Evolutionary conservation across 2,888 invertebrate species (phyloP).

Genomic region (Idaea aversata): DNA sequence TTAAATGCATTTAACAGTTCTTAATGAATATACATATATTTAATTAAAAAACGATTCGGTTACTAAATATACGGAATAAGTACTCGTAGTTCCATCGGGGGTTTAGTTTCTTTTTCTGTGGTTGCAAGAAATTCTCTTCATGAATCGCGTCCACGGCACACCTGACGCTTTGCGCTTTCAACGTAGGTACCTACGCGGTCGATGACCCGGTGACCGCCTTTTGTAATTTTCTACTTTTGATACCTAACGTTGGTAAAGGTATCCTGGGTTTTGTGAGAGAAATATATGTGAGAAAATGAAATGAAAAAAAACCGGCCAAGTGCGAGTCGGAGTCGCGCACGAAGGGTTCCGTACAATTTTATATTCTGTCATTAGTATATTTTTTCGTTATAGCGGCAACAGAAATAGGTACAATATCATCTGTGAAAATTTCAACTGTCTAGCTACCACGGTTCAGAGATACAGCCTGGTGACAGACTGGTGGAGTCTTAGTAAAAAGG

Average conservation of each 20-base stretch:
- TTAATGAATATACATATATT: too few relatives aligned
- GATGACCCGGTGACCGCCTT: constrained; percentile 29
- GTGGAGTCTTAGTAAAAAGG: too few relatives aligned
- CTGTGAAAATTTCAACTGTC: too few relatives aligned
- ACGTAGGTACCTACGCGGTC: constrained; percentile 20
- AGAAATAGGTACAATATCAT: too few relatives aligned
- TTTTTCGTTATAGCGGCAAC: too few relatives aligned
- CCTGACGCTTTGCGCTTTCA: constrained; percentile 36
- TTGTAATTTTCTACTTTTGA: constrained; percentile 3
- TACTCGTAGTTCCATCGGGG: constrained; percentile 27
- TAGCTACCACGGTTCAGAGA: too few relatives aligned
- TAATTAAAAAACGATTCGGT: not conserved
- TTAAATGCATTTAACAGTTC: too few relatives aligned
- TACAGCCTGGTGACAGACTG: too few relatives aligned
- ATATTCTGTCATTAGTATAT: too few relatives aligned
- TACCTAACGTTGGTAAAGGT: not conserved
- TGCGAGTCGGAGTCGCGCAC: too few relatives aligned
- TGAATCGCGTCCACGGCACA: constrained; percentile 40
- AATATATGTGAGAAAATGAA: not conserved
- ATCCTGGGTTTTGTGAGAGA: not conserved
- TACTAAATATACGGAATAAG: constrained; percentile 8
- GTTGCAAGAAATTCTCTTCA: constrained; percentile 40
- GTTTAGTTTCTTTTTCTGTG: constrained; percentile 37
- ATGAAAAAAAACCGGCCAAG: too few relatives aligned
- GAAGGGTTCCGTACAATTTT: too few relatives aligned